A percentile compares a stretch with the other conserved stretches of the same genome.
Evolutionary conservation across 2,888 invertebrate species (phyloP).

Genomic region (Macrostomum cliftonense): DNA sequence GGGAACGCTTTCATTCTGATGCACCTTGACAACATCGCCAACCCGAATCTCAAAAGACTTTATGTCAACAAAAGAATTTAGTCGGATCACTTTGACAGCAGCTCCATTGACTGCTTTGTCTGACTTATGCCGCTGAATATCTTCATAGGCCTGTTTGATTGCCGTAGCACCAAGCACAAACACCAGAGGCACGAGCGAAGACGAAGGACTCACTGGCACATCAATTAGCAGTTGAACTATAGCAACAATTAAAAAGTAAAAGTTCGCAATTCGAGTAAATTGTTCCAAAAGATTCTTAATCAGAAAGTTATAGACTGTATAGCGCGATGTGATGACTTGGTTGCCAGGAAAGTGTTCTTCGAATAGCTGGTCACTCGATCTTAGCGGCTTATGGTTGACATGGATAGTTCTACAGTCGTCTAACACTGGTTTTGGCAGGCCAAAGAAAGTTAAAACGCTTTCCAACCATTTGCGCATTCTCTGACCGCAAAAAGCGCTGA

Average conservation of each 20-base stretch:
- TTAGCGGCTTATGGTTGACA: too few relatives aligned
- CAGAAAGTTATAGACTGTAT: slow-evolving; percentile 56
- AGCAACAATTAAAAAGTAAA: slow-evolving; percentile 59
- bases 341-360: slow-evolving; percentile 33
- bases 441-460: too few relatives aligned
- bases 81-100: slow-evolving; percentile 5
- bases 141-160: slow-evolving; percentile 60
- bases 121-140: slow-evolving; percentile 53
- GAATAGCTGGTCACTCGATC: too few relatives aligned
- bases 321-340: slow-evolving; percentile 45
- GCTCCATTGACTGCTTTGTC: slow-evolving; percentile 45
- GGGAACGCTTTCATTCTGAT: slow-evolving; percentile 55
- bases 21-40: slow-evolving; percentile 55
- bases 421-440: too few relatives aligned
- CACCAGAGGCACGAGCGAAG: slow-evolving; percentile 53
- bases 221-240: slow-evolving; percentile 45
- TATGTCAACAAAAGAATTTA: neutral
- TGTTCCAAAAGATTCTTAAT: slow-evolving; percentile 65
- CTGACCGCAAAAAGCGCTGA: too few relatives aligned
- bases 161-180: slow-evolving; percentile 61
- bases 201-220: slow-evolving; percentile 46
- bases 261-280: slow-evolving; percentile 62
- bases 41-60: slow-evolving; percentile 38
- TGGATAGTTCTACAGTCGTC: too few relatives aligned
- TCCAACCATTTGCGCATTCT: too few relatives aligned